Base-by-base conservation (phyloP, 2,888 invertebrate genomes). In the Choreutis nemorana region DNA sequence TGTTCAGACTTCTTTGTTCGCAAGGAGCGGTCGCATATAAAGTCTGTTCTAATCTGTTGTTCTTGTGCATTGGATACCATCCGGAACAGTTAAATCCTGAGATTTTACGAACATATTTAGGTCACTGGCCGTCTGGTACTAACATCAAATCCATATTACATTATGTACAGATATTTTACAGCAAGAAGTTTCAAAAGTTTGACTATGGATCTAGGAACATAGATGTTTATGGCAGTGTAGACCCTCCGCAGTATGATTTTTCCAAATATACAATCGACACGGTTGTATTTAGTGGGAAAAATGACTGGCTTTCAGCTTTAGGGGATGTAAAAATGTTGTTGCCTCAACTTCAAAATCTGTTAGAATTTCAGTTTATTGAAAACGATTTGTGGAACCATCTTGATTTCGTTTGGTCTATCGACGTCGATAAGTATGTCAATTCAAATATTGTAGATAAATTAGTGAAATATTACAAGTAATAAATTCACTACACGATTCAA, bases 31-130 rank as follows among this genome's bases (percentile, higher is more conserved):
- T 33, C 1, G 24, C 37, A n/a, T 50, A 50, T 15, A 23, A 35
- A 6, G 3, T 45, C 2, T 53, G 54, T 29, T 38, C 33, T 8
- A 14, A 22, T 46, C 38, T 40, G 75, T 2, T 83, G 70, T 46
- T 51, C 73, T 33, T 56, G 77, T 26, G 37, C 1, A 63, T 67
- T 4, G 87, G 87, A 2, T 63, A 59, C 18, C 82, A 82, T 56
- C 47, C 59, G 2, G 50, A 58, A 2, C 77, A 83, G 39, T 47
- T 84, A 13, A 84, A 84, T 46, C 51, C 55, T 31, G 83, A 81
- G 44, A 54, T 58, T 32, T 36, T 48, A 4, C 48, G 43, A 3
- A 35, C 39, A 0, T 2, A 46, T 1, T 34, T 52, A 2, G 41
- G 39, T 0, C 50, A 55, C 28, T 57, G 45, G 26, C 59, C 58